phyloP scores from a whole-genome alignment of 2,888 invertebrate species.

The Andrena marginata region DNA sequence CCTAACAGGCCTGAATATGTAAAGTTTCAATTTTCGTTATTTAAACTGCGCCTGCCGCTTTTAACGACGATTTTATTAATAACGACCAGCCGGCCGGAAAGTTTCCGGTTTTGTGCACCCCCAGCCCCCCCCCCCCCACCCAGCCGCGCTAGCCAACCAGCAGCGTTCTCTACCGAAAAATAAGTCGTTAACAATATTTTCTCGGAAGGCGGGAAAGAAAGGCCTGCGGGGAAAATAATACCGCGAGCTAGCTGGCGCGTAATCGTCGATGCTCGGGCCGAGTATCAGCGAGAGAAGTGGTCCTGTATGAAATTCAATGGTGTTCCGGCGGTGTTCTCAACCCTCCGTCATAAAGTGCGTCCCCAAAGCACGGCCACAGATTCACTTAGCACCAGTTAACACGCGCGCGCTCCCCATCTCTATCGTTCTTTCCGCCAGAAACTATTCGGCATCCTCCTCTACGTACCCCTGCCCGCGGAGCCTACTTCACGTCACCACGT shows the following conservation, averaged over 20 bases:
- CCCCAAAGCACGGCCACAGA: slow-evolving; percentile 78
- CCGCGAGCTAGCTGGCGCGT: not conserved
- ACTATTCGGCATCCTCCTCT: slow-evolving; percentile 63
- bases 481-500: slow-evolving; percentile 76
- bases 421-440: slow-evolving; percentile 41
- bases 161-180: slow-evolving; percentile 31
- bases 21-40: slow-evolving; percentile 62
- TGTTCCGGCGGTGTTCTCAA: slow-evolving; percentile 65
- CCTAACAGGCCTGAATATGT: slow-evolving; percentile 53
- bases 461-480: slow-evolving; percentile 41
- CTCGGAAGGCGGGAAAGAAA: slow-evolving; percentile 4
- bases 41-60: slow-evolving; percentile 55
- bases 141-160: not conserved
- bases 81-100: slow-evolving; percentile 56
- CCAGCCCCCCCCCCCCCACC: not conserved
- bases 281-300: slow-evolving; percentile 63
- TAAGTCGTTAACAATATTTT: slow-evolving; percentile 52
- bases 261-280: slow-evolving; percentile 46
- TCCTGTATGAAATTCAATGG: slow-evolving; percentile 70
- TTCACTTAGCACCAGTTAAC: slow-evolving; percentile 82
- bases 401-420: slow-evolving; percentile 51
- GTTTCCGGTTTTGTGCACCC: slow-evolving; percentile 44
- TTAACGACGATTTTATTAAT: slow-evolving; percentile 63
- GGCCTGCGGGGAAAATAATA: slow-evolving; percentile 5
- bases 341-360: slow-evolving; percentile 64